Conservation (phyloP, 2,888 invertebrate species). For the Corythucha ciliata region DNA sequence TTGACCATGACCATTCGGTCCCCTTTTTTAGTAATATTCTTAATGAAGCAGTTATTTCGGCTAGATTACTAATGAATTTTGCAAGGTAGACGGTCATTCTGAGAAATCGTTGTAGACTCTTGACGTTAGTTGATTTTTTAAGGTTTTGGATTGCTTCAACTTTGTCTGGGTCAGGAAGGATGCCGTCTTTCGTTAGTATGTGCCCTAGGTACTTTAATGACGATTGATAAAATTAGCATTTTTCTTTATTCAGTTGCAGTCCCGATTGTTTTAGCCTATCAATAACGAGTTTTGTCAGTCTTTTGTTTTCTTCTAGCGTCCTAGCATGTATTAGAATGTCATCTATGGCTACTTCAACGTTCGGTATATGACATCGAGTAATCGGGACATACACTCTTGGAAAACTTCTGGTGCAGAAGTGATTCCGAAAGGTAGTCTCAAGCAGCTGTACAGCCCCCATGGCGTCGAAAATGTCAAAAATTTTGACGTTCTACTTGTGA, state of each 20-base stretch:
- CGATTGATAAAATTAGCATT: slow-evolving; percentile 32
- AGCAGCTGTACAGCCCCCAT: slow-evolving; percentile 34
- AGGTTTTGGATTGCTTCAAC: neutral
- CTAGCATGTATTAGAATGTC: slow-evolving; percentile 25
- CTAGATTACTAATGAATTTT: neutral
- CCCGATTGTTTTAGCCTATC: slow-evolving; percentile 4
- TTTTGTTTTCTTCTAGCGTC: slow-evolving; percentile 9
- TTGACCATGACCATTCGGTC: slow-evolving; percentile 25
- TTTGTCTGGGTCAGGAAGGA: neutral
- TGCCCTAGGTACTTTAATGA: slow-evolving; percentile 20
- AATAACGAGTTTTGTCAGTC: slow-evolving; percentile 20
- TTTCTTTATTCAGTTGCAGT: slow-evolving; percentile 35
- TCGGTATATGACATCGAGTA: slow-evolving; percentile 22
- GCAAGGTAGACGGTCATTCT: neutral
- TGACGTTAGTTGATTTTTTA: neutral
- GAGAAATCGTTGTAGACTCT: neutral
- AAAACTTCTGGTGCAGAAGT: slow-evolving; percentile 35
- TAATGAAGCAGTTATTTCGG: neutral
- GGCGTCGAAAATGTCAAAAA: slow-evolving; percentile 19
- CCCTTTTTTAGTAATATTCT: slow-evolving; percentile 1
- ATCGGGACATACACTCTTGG: slow-evolving; percentile 7
- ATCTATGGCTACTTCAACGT: slow-evolving; percentile 21
- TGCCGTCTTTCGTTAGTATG: neutral
- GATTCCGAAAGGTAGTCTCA: slow-evolving; percentile 39
- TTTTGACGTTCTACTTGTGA: slow-evolving; percentile 5